A percentile compares a stretch with the other conserved stretches of the same genome.
phyloP scores from a whole-genome alignment of 2,888 invertebrate species.

The Drosophila austrosaltans region DNA sequence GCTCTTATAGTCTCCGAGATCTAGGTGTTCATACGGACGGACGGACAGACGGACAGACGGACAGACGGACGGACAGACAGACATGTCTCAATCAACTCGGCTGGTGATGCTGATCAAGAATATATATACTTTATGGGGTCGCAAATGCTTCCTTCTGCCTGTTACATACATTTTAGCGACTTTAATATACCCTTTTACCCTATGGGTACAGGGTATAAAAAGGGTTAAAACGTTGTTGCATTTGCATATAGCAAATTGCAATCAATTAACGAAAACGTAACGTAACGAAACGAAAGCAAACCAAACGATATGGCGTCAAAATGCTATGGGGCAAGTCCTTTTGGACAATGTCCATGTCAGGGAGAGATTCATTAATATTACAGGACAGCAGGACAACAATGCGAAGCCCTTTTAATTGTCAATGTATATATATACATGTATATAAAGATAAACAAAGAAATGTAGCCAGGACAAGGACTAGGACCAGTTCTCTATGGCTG shows the following conservation, averaged over 20 bases:
- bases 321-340: conserved; percentile 12
- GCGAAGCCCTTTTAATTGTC: conserved; percentile 75
- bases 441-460: conserved; percentile 76
- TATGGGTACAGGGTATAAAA: too few relatives aligned
- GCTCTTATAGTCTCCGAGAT: too few relatives aligned
- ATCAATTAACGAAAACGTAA: conserved; percentile 82
- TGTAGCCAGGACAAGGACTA: conserved; percentile 49
- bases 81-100: too few relatives aligned
- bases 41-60: too few relatives aligned
- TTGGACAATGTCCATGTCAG: neutral
- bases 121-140: too few relatives aligned
- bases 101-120: too few relatives aligned
- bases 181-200: too few relatives aligned
- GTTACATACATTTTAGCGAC: too few relatives aligned
- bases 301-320: conserved; percentile 12
- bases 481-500: conserved; percentile 37
- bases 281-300: neutral
- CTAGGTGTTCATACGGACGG: too few relatives aligned
- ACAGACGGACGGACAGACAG: too few relatives aligned
- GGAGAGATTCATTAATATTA: conserved; percentile 74
- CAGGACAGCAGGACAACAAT: conserved; percentile 64
- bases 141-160: too few relatives aligned
- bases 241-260: conserved; percentile 83
- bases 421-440: conserved; percentile 41
- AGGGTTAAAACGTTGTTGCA: conserved; percentile 32